Evolutionary conservation across 2,888 invertebrate species (phyloP).

Genomic region (Caprella mutica): DNA sequence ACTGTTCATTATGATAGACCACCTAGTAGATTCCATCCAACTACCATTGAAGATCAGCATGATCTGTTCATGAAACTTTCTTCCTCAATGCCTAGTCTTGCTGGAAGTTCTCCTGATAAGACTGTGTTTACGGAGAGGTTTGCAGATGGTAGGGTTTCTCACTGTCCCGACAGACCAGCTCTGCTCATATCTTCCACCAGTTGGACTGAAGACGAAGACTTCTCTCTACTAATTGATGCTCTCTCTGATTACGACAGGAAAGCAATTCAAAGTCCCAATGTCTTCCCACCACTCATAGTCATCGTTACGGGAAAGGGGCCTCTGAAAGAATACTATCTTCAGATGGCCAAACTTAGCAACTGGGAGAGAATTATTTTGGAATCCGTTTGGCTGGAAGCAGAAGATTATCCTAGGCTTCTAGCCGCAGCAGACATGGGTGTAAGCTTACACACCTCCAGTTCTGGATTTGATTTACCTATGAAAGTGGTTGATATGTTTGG

Average conservation of each 20-base stretch:
- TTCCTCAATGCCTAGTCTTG: conserved; percentile 46
- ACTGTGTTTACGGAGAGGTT: conserved; percentile 56
- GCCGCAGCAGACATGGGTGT: conserved; percentile 94
- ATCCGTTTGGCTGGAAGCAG: conserved; percentile 82
- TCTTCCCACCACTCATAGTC: conserved; percentile 62
- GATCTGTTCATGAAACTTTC: conserved; percentile 56
- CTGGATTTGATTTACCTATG: conserved; percentile 92
- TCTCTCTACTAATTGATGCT: conserved; percentile 66
- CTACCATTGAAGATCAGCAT: conserved; percentile 59
- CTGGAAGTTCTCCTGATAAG: conserved; percentile 38
- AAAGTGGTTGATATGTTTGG: conserved; percentile 99
- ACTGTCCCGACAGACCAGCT: conserved; percentile 46
- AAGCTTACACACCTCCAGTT: conserved; percentile 83
- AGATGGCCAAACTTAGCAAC: conserved; percentile 51
- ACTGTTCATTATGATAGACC: conserved; percentile 72
- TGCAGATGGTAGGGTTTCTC: conserved; percentile 46
- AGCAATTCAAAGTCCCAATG: conserved; percentile 36
- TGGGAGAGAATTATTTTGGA: conserved; percentile 66
- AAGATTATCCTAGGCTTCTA: conserved; percentile 81
- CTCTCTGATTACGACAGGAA: conserved; percentile 50
- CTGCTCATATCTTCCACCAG: conserved; percentile 90
- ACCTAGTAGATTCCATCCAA: conserved; percentile 61
- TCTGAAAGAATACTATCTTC: conserved; percentile 65
- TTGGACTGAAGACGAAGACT: conserved; percentile 98
- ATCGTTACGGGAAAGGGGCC: conserved; percentile 97